Base-by-base conservation (phyloP, 2,888 invertebrate genomes). In the Tipula helvola region DNA sequence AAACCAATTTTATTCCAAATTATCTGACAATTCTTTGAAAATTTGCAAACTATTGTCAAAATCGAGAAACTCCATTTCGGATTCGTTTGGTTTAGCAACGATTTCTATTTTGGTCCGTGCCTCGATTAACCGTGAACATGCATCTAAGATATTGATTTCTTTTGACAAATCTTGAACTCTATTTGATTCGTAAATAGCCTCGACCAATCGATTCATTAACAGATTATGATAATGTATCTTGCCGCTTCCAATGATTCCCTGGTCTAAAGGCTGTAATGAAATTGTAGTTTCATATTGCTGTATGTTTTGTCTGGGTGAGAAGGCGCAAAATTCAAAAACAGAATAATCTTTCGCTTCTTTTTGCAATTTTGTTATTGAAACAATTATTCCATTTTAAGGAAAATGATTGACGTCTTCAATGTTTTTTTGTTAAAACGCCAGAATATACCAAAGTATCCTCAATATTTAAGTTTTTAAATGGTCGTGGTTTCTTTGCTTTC, bases 381-480 rank as follows among this genome's bases (percentile, higher is more conserved):
- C 87, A 88, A 87, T 88, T 39, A 47, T 89, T 87, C 88, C 88
- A 88, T 39, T 89, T 88, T 87, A n/a, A 88, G 88, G 88, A 89
- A 89, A 87, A 89, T 4, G 2, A 87, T 87, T 36, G 87, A 87
- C 36, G 89, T 89, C 89, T 89, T 83, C 83, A 16, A 83, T 28
- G 83, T 5, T 28, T 83, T 83, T 28, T 83, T 83, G 28, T 83
- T 83, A 89, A 89, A 88, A 89, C 87, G 89, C 89, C 87, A 88
- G 88, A 83, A 88, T 87, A 86, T 89, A 88, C 4, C 87, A 88
- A 88, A 88, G 87, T 89, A 88, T 12, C 88, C 88, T 7, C 88
- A 89, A 87, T 89, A 88, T 88, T 89, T 5, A 89, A 88, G 88
- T 89, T 89, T 88, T 89, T 90, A 57, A 90, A 90, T 89, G 89